These are phyloP conservation scores for Spilosoma lubricipeda DNA, from an alignment of 2,888 invertebrate genomes.

Conservation along the genomic window DNA sequence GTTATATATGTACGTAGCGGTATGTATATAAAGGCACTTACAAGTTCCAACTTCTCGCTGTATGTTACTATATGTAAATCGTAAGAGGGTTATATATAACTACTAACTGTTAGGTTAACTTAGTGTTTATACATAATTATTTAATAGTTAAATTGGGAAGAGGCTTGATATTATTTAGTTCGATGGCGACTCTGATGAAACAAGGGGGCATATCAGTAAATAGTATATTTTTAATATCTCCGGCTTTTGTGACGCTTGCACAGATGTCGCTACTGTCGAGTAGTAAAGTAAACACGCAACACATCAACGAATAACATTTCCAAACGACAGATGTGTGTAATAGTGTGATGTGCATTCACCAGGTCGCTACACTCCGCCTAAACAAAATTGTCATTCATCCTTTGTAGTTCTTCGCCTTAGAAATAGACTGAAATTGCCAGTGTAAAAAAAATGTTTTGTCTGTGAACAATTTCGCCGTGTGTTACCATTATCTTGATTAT, in stretches of 20 bases:
- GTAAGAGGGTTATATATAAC: constrained; percentile 45
- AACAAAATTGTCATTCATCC: constrained; percentile 17
- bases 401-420: constrained; percentile 38
- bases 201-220: constrained; percentile 12
- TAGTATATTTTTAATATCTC: constrained; percentile 3
- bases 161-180: constrained; percentile 51
- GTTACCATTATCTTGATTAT: constrained; percentile 48
- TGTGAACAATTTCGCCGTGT: constrained; percentile 43
- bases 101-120: constrained; percentile 51
- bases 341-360: constrained; percentile 29
- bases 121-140: constrained; percentile 52
- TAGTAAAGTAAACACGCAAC: neutral
- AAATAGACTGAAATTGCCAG: constrained; percentile 38
- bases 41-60: constrained; percentile 35
- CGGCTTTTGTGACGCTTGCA: neutral
- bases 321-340: constrained; percentile 6
- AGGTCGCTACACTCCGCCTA: constrained; percentile 38
- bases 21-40: neutral
- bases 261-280: constrained; percentile 5
- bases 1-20: neutral
- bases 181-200: constrained; percentile 28
- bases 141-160: constrained; percentile 51
- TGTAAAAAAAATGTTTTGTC: constrained; percentile 40
- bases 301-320: neutral
- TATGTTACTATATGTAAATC: constrained; percentile 45